phyloP scores from a whole-genome alignment of 2,113 vertebrate genomes.

The Riparia riparia region DNA sequence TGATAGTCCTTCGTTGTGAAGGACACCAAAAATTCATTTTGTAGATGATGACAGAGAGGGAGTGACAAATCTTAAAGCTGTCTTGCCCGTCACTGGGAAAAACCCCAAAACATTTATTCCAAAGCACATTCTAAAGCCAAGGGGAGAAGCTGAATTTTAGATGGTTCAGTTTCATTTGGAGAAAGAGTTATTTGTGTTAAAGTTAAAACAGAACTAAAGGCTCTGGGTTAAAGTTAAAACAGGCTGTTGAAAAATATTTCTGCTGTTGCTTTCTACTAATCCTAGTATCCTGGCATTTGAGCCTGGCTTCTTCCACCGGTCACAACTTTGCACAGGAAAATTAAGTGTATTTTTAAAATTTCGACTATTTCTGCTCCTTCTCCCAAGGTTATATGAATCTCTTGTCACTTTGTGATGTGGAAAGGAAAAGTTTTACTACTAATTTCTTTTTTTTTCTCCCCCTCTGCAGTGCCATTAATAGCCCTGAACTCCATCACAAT shows the following conservation, averaged over 20 bases:
- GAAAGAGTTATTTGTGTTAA: background rate
- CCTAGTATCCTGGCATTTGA: background rate
- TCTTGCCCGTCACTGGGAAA: background rate
- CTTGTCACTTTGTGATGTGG: background rate
- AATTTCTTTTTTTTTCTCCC: background rate
- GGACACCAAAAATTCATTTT: background rate
- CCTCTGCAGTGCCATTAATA: conserved; percentile 89
- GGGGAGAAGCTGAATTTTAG: background rate
- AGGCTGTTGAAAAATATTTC: background rate
- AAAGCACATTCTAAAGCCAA: background rate
- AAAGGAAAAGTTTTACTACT: background rate
- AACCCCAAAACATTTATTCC: background rate
- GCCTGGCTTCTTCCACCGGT: background rate
- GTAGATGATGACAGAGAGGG: no score
- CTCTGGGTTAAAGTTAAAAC: background rate
- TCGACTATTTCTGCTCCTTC: background rate
- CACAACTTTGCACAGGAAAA: background rate
- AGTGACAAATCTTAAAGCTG: background rate
- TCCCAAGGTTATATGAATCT: background rate
- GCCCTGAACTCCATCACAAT: conserved; percentile 90
- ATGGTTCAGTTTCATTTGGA: background rate
- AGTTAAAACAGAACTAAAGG: background rate
- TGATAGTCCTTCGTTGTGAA: background rate
- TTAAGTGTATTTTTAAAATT: background rate
- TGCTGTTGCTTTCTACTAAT: background rate